These are phyloP conservation scores for Trematomus bernacchii DNA, from an alignment of 2,797 vertebrate species.

Conservation along the genomic window DNA sequence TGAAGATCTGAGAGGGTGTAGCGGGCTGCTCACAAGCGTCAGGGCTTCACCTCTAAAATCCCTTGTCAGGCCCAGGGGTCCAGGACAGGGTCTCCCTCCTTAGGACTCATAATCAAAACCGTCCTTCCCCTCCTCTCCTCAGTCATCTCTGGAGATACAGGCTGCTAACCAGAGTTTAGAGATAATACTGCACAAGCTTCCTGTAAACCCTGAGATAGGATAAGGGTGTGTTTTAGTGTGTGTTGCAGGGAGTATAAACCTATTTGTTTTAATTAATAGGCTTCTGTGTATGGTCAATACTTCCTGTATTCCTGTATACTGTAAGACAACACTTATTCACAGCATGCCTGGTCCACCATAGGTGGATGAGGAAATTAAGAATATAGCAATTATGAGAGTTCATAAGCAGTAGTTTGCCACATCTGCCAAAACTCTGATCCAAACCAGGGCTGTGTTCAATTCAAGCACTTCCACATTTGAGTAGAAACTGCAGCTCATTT, in stretches of 20 bases:
- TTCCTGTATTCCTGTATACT: conserved; percentile 17
- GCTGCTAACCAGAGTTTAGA: conserved; percentile 27
- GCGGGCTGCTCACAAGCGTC: conserved; percentile 45
- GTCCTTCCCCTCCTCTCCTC: conserved; percentile 8
- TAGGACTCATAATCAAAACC: conserved; percentile 52
- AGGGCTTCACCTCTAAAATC: conserved; percentile 69
- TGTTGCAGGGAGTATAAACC: background rate
- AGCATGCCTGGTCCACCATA: background rate
- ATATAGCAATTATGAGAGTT: conserved; percentile 41
- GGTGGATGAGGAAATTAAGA: conserved; percentile 46
- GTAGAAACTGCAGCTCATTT: conserved; percentile 48
- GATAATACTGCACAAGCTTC: conserved; percentile 43
- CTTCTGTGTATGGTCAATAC: background rate
- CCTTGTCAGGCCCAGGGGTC: conserved; percentile 60
- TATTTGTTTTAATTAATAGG: background rate
- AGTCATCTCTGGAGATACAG: conserved; percentile 45
- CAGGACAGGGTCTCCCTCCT: conserved; percentile 27
- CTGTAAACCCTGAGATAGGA: conserved; percentile 29
- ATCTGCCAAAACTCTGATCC: conserved; percentile 50
- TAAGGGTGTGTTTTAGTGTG: conserved; percentile 8
- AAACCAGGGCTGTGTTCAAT: conserved; percentile 55
- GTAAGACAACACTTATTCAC: conserved; percentile 32
- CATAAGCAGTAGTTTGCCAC: conserved; percentile 37
- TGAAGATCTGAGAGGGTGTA: conserved; percentile 21
- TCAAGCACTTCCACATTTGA: conserved; percentile 35